Percentiles rank a stretch among this genome's conserved stretches.
Conservation (phyloP, 2,113 vertebrate species). For the Sylvicapra grimmia region DNA sequence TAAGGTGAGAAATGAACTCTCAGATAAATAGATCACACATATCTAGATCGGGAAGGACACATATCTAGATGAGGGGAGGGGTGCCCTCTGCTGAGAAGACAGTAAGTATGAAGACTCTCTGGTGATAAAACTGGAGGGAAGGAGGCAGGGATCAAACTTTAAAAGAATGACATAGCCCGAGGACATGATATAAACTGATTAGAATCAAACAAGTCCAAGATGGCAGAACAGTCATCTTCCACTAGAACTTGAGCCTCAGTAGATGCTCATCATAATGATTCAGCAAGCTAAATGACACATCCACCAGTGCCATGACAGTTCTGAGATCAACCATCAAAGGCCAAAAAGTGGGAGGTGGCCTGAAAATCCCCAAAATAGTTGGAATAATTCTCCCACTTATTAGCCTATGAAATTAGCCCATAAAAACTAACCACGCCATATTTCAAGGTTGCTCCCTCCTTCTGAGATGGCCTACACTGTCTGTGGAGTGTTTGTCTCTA, state of each 20-base stretch:
- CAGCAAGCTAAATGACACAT: not conserved
- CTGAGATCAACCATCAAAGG: not conserved
- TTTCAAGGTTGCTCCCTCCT: not conserved
- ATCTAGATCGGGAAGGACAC: not conserved
- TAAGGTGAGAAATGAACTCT: not conserved
- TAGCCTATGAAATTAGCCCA: not conserved
- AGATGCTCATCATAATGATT: not conserved
- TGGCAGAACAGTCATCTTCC: not conserved
- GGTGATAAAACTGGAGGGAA: not conserved
- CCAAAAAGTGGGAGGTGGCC: not conserved
- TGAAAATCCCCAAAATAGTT: not conserved
- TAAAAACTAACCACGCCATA: not conserved
- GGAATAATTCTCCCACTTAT: not conserved
- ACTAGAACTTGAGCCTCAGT: not conserved
- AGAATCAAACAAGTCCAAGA: not conserved
- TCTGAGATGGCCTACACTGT: not conserved
- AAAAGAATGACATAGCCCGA: not conserved
- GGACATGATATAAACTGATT: not conserved
- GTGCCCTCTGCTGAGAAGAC: not conserved
- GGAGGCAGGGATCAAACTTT: not conserved
- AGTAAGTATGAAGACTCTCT: not conserved
- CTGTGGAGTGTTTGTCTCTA: not conserved
- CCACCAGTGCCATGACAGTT: not conserved
- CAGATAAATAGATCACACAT: not conserved
- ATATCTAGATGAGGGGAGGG: not conserved